Evolutionary conservation across 2,797 vertebrate genomes (phyloP), one percentile per base, ranked within the genome.

Genomic region (Echeneis naucrates): DNA sequence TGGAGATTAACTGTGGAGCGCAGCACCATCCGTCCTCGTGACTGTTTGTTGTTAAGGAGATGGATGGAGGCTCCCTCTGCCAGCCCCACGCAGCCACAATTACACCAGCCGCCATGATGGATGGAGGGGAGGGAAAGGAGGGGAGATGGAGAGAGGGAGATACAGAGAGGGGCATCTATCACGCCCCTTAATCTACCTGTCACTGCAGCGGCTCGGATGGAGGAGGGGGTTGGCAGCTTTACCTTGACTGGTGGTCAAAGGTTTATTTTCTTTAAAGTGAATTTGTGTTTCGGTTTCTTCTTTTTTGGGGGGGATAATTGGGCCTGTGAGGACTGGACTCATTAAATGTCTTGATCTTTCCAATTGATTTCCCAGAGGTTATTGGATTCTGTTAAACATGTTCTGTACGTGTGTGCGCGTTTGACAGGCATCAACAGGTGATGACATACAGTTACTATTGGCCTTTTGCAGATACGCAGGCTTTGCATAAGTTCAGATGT

Each of bases 11-110:
- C 92, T 93, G 83, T 79, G 87, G 90, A 92, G 91, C 64, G 70
- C 86, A 92, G 92, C 87, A 44, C 93, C 94, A 95, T 95, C 91
- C 92, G 93, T 95, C 93, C 93, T 93, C 88, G 87, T 95, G 94
- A 94, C 94, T 95, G 94, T 95, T 95, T 95, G 94, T 95, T 95
- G 94, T 95, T 95, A 95, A 94, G 93, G 92, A 95, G 94, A 95
- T 95, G 93, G 93, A 95, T 95, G 94, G 91, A 89, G 92, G 92
- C 91, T 93, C 90, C 88, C 91, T 92, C 93, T 94, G 92, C 93
- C 94, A 93, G 93, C 92, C 90, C 87, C 87, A 93, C 91, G 88
- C 93, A 93, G 90, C 91, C 91, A 90, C 94, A 94, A 95, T 95
- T 95, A 95, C 94, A 94, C 92, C 88, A 88, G 92, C 89, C 87